phyloP scores from a whole-genome alignment of 2,797 vertebrate species.

The Crenuchus spilurus region DNA sequence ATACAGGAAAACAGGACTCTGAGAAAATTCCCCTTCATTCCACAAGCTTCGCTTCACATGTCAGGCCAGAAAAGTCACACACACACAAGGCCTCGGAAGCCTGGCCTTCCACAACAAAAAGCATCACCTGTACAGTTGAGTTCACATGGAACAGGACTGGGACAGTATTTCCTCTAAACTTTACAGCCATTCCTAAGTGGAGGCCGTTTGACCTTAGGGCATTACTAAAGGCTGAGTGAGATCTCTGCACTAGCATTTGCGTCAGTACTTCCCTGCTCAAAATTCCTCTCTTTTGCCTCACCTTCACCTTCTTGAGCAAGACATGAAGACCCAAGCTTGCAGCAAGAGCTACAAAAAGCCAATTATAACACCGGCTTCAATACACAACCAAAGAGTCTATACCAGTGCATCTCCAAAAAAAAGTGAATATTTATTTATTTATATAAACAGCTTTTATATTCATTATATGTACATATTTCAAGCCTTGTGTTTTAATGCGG shows the following conservation, averaged over 20 bases:
- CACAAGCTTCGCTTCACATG: slow-evolving; percentile 16
- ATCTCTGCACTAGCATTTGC: slow-evolving; percentile 25
- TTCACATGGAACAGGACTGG: neutral
- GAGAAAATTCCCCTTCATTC: slow-evolving; percentile 13
- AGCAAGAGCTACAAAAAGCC: neutral
- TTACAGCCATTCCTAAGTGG: neutral
- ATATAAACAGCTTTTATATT: no score
- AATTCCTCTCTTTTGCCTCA: slow-evolving; percentile 61
- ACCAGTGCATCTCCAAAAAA: no score
- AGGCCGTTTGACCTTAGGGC: slow-evolving; percentile 10
- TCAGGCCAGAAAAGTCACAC: slow-evolving; percentile 29
- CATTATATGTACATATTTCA: no score
- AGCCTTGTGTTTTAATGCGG: no score
- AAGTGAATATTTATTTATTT: no score
- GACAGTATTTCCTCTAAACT: no score
- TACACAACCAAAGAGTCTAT: neutral
- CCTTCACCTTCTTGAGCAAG: slow-evolving; percentile 22
- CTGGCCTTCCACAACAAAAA: neutral
- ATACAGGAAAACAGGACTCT: no score
- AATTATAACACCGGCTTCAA: neutral
- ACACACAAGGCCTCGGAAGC: slow-evolving; percentile 4
- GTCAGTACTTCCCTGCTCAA: slow-evolving; percentile 53
- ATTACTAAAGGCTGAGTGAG: slow-evolving; percentile 18
- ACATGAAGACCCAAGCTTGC: neutral
- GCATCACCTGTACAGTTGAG: neutral